Evolutionary conservation across 2,113 vertebrate species (phyloP), one percentile per base, ranked within the genome.

Genomic region (Sitta europaea): DNA sequence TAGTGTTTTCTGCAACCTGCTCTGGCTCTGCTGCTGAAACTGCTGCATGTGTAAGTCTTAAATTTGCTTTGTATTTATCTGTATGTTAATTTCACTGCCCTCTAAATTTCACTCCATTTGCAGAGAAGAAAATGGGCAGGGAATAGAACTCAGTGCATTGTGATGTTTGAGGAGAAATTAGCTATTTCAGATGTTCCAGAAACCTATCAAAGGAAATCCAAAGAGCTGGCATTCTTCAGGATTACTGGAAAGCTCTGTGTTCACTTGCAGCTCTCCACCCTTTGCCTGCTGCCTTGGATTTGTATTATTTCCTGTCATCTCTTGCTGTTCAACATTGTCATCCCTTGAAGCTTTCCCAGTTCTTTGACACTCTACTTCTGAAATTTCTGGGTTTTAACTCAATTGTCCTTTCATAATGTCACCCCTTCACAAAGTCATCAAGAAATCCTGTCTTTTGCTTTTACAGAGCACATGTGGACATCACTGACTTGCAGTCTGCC

Each of bases 21-120:
- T 94, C 95, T 27, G 53, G 15, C 13, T 90, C 95, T 5, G 0
- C 6, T 18, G 4, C 97, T 89, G 98, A 99, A 96, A 35, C 0
- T 0, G 62, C 71, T 19, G 98, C 99, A 54, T 97, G 74, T 93
- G 99, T 99, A 97, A 98, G 98, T 97, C 65, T 77, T 61, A 57
- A 67, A 70, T 79, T 72, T 75, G 33, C 29, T 90, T 66, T 50
- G 55, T 59, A 27, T 75, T 80, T 92, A 40, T 50, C 38, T 62
- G 13, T 82, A 12, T 43, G 57, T 84, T 80, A 61, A 31, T 77
- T 94, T 80, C 18, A 47, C 36, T 86, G 55, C 36, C 19, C 42
- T 82, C 47, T 86, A 66, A 78, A 77, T 43, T 19, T 86, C 57
- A 59, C 27, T 67, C 5, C 43, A 2, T 85, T 79, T 79, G 33